A percentile compares a stretch with the other conserved stretches of the same genome.
These are phyloP conservation scores for Bubalus kerabau DNA, from an alignment of 2,113 vertebrate genomes.

Conservation along the genomic window DNA sequence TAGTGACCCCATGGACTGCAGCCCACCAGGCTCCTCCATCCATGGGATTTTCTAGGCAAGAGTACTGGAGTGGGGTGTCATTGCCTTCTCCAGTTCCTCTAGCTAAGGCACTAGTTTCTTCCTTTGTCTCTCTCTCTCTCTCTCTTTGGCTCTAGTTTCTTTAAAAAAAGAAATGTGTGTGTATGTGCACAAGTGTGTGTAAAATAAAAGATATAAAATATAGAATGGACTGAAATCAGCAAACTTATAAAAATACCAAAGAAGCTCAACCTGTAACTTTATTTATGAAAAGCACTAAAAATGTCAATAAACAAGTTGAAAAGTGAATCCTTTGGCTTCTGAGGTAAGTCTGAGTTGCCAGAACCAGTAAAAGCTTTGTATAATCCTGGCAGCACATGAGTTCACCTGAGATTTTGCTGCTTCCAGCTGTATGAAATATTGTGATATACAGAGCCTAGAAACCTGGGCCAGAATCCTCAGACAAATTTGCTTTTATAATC, in stretches of 20 bases:
- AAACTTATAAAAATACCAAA: slow-evolving; percentile 19
- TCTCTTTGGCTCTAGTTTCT: background rate
- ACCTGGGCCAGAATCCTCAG: slow-evolving; percentile 29
- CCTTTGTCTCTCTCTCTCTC: background rate
- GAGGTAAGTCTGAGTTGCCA: slow-evolving; percentile 2
- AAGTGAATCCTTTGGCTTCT: slow-evolving; percentile 32
- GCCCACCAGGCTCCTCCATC: background rate
- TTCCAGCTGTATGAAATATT: slow-evolving; percentile 33
- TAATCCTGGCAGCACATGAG: slow-evolving; percentile 22
- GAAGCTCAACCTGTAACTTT: slow-evolving; percentile 11
- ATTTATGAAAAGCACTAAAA: slow-evolving; percentile 38
- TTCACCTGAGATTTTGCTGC: slow-evolving; percentile 44
- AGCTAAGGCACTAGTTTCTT: background rate
- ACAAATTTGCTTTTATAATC: slow-evolving; percentile 49
- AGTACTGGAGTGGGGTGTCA: background rate
- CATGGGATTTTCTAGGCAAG: background rate
- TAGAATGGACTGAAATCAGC: background rate
- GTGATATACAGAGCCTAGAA: background rate
- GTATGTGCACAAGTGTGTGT: background rate
- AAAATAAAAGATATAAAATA: background rate
- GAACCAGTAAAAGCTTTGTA: slow-evolving; percentile 36
- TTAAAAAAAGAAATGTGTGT: background rate
- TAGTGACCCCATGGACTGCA: background rate
- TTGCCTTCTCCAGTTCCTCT: background rate
- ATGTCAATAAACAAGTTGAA: background rate